Evolutionary conservation across 2,797 vertebrate genomes (phyloP).

Genomic region (Furcifer pardalis): DNA sequence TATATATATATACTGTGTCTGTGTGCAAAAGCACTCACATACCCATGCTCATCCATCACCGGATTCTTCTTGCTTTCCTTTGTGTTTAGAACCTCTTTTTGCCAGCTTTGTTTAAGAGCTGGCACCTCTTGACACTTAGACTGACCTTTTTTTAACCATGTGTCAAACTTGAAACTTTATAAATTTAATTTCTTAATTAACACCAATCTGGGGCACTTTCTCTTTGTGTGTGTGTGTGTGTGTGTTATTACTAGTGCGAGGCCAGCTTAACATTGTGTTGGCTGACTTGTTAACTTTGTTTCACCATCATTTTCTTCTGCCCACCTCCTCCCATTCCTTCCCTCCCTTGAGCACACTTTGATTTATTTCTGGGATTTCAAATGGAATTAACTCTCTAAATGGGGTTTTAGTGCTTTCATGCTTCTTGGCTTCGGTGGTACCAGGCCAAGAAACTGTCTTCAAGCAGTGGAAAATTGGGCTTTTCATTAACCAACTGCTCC

Average conservation of each 20-base stretch:
- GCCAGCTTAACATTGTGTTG: constrained; percentile 44
- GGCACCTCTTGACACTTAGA: constrained; percentile 40
- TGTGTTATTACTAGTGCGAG: constrained; percentile 41
- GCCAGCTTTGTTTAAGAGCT: constrained; percentile 50
- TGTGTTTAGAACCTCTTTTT: constrained; percentile 71
- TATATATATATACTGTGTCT: constrained; percentile 49
- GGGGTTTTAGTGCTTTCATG: constrained; percentile 84
- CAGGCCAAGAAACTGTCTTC: constrained; percentile 86
- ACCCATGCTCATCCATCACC: constrained; percentile 74
- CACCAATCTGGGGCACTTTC: constrained; percentile 44
- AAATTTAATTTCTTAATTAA: constrained; percentile 60
- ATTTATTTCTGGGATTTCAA: constrained; percentile 68
- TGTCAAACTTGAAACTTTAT: constrained; percentile 46
- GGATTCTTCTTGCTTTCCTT: constrained; percentile 63
- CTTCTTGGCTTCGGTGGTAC: constrained; percentile 87
- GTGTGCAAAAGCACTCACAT: constrained; percentile 55
- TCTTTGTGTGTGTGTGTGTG: constrained; percentile 41
- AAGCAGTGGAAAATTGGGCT: constrained; percentile 91
- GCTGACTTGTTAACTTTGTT: constrained; percentile 52
- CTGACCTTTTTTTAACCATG: constrained; percentile 43
- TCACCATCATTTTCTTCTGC: constrained; percentile 45
- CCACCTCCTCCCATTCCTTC: constrained; percentile 54
- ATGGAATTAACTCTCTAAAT: constrained; percentile 88
- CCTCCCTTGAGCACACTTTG: constrained; percentile 54
- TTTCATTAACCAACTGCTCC: constrained; percentile 99